Base-by-base conservation (phyloP, 2,888 invertebrate species). In the Sminthurides aquaticus region DNA sequence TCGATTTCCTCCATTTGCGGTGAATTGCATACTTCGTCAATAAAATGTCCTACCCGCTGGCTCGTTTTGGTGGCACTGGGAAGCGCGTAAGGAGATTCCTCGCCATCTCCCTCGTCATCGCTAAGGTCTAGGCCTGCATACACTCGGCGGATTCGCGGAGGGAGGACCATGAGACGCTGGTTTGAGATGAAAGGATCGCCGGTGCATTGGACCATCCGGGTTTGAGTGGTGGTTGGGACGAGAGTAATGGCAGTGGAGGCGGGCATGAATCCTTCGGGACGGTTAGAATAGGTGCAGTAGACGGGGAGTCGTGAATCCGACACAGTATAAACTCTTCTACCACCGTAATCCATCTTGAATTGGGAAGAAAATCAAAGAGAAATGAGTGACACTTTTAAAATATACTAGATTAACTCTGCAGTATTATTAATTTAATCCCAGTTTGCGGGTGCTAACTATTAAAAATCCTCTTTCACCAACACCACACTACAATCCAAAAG, bases 1-100 rank as follows among this genome's bases (percentile, higher is more conserved):
- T 55, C 60, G 43, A 64, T 56, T 25, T 60, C 64, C 11, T 55
- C 60, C 64, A 64, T 64, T 64, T 64, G 48, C 1, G 64, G 64
- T 1, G 60, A 60, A 25, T 64, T 58, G 22, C 54, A 43, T 0
- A 64, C 29, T 3, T 60, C 56, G n/a, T 64, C 64, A 18, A 64
- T 48, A 43, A 55, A 64, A 2, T 60, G 54, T 2, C 28, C 52
- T 25, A 64, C 56, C 22, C 56, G 28, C 26, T 56, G 29, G 24
- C 43, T 64, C 3, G 54, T 26, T 25, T 34, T 1, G 1, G 54
- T n/a, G 22, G 64, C 48, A 34, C 43, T 15, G 5, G 59, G 54
- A n/a, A n/a, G n/a, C n/a, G n/a, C n/a, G 18, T 55, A 60, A 18
- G 64, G 20, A 24, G 29, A 25, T 27, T 58, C 59, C 2, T 26